Conservation (phyloP, 2,797 vertebrate species). For the Acanthurus leucopareius region DNA sequence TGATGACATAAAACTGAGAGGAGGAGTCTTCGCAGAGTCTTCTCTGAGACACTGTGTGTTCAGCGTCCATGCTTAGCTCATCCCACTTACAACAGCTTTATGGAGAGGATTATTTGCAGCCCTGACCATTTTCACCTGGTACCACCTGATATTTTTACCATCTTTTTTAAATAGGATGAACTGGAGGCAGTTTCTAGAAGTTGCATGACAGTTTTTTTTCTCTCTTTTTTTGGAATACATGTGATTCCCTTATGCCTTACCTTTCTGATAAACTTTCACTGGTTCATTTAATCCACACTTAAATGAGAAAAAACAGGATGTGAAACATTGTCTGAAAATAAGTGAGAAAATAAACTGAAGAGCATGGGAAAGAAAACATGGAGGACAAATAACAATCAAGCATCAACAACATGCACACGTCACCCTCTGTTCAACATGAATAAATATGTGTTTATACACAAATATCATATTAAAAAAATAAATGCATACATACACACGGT, state of each 20-base stretch:
- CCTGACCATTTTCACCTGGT: conserved; percentile 43
- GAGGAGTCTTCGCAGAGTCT: conserved; percentile 63
- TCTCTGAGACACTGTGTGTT: conserved; percentile 34
- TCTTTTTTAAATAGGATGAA: neutral
- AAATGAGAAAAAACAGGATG: neutral
- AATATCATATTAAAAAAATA: neutral
- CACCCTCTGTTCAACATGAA: neutral
- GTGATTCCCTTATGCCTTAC: no score
- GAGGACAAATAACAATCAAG: neutral
- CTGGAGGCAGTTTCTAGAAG: neutral
- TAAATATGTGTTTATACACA: neutral
- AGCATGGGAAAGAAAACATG: neutral
- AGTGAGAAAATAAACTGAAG: neutral
- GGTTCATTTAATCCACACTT: neutral
- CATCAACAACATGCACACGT: neutral
- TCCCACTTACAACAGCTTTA: conserved; percentile 79
- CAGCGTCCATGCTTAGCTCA: conserved; percentile 65
- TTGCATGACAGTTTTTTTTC: neutral
- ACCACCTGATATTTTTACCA: neutral
- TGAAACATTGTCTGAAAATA: neutral
- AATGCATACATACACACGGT: neutral
- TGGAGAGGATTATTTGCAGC: conserved; percentile 71
- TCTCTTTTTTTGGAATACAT: neutral
- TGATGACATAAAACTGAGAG: conserved; percentile 64
- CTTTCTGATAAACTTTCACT: neutral